Evolutionary conservation across 2,888 invertebrate genomes (phyloP), one percentile per base, ranked within the genome.

Genomic region (Myathropa florea): DNA sequence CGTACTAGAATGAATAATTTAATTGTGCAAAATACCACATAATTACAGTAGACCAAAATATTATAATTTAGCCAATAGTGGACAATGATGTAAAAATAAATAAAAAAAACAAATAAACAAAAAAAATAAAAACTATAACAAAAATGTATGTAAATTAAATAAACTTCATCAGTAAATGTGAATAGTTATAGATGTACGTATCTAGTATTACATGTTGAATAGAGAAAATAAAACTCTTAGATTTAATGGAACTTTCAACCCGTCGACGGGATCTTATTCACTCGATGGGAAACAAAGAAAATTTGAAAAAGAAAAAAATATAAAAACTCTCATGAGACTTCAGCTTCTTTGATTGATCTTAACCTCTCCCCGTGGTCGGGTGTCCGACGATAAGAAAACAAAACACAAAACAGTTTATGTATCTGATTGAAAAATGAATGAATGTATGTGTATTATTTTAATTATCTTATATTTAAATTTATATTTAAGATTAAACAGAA

Each of bases 41-140:
- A 72, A 65, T 88, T 81, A 81, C 78, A 78, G 78, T 88, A 80
- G 82, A 86, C 79, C 85, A 79, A 86, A 86, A 83, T 79, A 80
- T 70, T 68, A 82, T 71, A 76, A 78, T 78, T 67, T 82, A 82
- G 46, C 57, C 73, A 82, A 79, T 55, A 73, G 18, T 28, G 26
- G 33, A 70, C 23, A 57, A 75, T 46, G 39, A 65, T 77, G 81
- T 75, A 86, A 60, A 65, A 73, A 75, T n/a, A 59, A 33, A 53
- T 10, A 65, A 21, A 23, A 14, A 14, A n/a, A n/a, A 28, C 23
- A 67, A 70, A 59, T 68, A 26, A 36, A 36, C 21, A 57, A 68
- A 46, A 55, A 76, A 60, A 36, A 21, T 24, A 36, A 65, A n/a
- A 60, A 46, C 26, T 36, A 28, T 53, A 67, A 39, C 26, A 26